phyloP scores from a whole-genome alignment of 2,888 invertebrate genomes.

The Rotaria macrura region DNA sequence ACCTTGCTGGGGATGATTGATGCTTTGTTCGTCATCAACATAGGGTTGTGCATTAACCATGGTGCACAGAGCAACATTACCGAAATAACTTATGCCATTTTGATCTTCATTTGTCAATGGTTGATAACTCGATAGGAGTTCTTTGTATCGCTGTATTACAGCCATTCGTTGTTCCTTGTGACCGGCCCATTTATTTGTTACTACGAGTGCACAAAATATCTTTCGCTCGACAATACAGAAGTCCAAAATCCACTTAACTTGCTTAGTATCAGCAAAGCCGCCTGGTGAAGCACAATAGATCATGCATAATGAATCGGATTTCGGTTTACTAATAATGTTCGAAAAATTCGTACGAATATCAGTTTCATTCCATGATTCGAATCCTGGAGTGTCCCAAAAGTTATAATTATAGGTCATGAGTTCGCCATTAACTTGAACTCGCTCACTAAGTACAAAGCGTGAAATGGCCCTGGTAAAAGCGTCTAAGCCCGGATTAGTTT shows the following conservation, averaged over 20 bases:
- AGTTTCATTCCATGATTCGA: not conserved
- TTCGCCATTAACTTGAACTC: not conserved
- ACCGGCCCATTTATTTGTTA: not conserved
- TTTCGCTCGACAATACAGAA: not conserved
- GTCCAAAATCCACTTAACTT: not conserved
- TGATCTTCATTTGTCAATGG: not conserved
- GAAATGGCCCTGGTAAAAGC: not conserved
- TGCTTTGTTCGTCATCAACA: not conserved
- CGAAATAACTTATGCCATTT: not conserved
- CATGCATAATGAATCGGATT: not conserved
- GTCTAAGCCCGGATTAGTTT: too few relatives aligned
- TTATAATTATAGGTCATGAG: not conserved
- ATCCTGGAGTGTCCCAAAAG: not conserved
- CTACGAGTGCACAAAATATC: not conserved
- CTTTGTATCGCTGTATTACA: not conserved
- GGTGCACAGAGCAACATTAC: not conserved
- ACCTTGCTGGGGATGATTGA: not conserved
- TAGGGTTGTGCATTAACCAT: not conserved
- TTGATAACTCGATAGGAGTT: not conserved
- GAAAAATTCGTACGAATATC: not conserved
- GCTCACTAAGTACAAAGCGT: not conserved
- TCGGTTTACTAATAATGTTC: not conserved
- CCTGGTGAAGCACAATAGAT: not conserved
- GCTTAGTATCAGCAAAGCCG: not conserved
- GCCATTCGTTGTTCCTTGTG: not conserved